These are phyloP conservation scores for Pseudomyrmex cubaensis DNA, from an alignment of 1,140 invertebrate species.

Conservation along the genomic window DNA sequence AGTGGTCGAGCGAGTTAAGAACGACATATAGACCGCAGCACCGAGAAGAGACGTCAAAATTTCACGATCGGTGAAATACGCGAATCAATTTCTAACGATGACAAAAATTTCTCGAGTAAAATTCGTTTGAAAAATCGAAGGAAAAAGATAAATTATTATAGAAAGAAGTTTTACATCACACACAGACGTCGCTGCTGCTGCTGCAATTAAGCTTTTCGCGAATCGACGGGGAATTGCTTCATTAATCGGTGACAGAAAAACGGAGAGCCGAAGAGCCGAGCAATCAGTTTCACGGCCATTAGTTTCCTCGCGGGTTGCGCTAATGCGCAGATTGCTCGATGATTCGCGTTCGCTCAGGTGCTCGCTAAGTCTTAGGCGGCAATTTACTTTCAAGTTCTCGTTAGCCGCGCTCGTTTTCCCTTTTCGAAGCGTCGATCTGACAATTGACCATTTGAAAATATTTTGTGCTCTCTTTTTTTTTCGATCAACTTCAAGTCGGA, in stretches of 20 bases:
- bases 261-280: background rate
- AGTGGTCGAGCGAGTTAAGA: background rate
- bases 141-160: conserved; percentile 30
- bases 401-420: conserved; percentile 4
- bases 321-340: conserved; percentile 46
- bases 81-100: background rate
- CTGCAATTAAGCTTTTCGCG: conserved; percentile 59
- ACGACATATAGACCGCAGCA: background rate
- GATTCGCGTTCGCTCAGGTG: conserved; percentile 27
- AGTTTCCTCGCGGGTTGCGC: background rate
- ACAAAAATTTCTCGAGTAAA: background rate
- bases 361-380: background rate
- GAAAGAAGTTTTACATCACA: background rate
- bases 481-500: background rate
- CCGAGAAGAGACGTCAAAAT: background rate
- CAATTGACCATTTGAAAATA: background rate
- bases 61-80: background rate
- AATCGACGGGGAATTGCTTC: conserved; percentile 6
- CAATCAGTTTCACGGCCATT: conserved; percentile 65
- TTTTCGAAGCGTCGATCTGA: background rate
- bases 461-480: background rate
- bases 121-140: conserved; percentile 4
- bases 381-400: conserved; percentile 24
- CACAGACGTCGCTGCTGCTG: conserved; percentile 9
- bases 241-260: conserved; percentile 47